Evolutionary conservation across 1,140 invertebrate genomes (phyloP).

Genomic region (Papilio polyxenes): DNA sequence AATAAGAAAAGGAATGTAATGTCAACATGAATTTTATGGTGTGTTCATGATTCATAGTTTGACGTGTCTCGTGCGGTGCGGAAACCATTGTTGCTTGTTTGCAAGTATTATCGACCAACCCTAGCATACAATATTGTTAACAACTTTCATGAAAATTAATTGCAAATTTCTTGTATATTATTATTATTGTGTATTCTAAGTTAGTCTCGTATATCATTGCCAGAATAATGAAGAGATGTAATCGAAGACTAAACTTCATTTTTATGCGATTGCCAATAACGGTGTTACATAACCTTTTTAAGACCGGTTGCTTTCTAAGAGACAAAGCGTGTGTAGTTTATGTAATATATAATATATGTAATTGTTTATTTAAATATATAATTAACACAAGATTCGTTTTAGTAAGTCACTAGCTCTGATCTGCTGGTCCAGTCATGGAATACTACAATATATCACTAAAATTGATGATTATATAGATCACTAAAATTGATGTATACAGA

Average conservation of each 20-base stretch:
- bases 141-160: not conserved
- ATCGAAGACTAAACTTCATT: not conserved
- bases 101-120: constrained; percentile 17
- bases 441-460: no score
- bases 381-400: no score
- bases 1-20: constrained; percentile 21
- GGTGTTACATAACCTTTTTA: not conserved
- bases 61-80: constrained; percentile 22
- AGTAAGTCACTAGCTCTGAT: no score
- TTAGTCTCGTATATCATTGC: not conserved
- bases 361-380: no score
- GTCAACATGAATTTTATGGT: constrained; percentile 19
- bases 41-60: constrained; percentile 31
- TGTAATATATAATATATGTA: not conserved
- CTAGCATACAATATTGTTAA: constrained; percentile 7
- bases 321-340: not conserved
- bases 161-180: not conserved
- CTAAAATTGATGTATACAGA: no score
- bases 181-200: not conserved
- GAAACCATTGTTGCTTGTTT: constrained; percentile 13
- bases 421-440: no score
- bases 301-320: constrained; percentile 4
- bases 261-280: not conserved
- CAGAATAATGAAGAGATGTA: not conserved
- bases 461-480: no score